phyloP scores from a whole-genome alignment of 2,113 vertebrate species.

The Clarias batrachus region DNA sequence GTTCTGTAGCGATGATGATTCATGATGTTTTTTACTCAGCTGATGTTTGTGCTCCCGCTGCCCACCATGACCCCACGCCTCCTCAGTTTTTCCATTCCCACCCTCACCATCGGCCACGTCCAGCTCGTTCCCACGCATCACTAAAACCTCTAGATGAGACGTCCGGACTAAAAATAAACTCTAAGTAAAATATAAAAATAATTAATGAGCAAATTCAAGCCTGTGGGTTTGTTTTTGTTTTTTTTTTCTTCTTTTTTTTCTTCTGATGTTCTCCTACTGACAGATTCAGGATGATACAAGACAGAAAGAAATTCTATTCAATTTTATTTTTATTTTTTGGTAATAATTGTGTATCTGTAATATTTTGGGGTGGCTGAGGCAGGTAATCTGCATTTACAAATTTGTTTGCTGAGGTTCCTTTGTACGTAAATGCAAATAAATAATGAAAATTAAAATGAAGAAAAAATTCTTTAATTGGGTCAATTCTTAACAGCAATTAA shows the following conservation, averaged over 20 bases:
- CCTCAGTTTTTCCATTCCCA: slow-evolving; percentile 24
- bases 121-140: slow-evolving; percentile 5
- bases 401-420: too few species aligned
- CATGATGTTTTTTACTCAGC: background rate
- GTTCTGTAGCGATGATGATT: background rate
- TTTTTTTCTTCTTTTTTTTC: too few species aligned
- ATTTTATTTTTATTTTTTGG: too few species aligned
- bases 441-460: too few species aligned
- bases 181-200: background rate
- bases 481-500: too few species aligned
- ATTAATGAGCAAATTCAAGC: background rate
- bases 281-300: background rate
- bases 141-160: background rate
- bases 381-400: too few species aligned
- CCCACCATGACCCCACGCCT: background rate
- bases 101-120: background rate
- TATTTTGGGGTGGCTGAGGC: too few species aligned
- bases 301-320: too few species aligned
- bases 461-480: too few species aligned
- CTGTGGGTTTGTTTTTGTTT: background rate
- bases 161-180: background rate
- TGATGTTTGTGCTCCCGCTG: slow-evolving; percentile 11
- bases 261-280: background rate
- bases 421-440: too few species aligned
- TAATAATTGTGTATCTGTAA: too few species aligned